These are phyloP conservation scores for Himalopsyche japonica DNA, from an alignment of 2,888 invertebrate species.

Conservation along the genomic window DNA sequence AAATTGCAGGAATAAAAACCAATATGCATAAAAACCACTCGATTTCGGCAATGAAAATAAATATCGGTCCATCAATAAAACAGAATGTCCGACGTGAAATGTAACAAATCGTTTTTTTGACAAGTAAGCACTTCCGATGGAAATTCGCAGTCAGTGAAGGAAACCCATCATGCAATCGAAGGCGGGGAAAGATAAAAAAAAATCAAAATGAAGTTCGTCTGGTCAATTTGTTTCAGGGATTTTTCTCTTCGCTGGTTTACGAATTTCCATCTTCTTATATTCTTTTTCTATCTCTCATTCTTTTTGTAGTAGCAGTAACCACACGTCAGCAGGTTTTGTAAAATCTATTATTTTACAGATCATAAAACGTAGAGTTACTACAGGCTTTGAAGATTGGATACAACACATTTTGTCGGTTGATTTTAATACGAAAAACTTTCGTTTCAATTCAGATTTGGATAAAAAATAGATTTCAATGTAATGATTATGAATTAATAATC, in stretches of 20 bases:
- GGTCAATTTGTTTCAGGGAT: not conserved
- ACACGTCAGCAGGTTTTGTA: not conserved
- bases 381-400: too few relatives aligned
- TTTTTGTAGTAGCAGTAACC: not conserved
- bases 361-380: too few relatives aligned
- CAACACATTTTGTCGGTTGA: too few relatives aligned
- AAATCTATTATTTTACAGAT: not conserved
- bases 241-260: not conserved
- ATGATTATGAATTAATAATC: too few relatives aligned
- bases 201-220: not conserved
- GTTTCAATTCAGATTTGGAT: too few relatives aligned
- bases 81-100: not conserved
- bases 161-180: not conserved
- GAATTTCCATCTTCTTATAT: not conserved
- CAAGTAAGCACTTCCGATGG: not conserved
- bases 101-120: not conserved
- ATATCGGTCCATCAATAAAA: not conserved
- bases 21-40: not conserved
- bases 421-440: too few relatives aligned
- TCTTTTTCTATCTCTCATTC: not conserved
- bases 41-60: not conserved
- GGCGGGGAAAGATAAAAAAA: not conserved
- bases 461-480: too few relatives aligned
- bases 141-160: not conserved
- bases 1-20: not conserved